Conservation (phyloP, 2,888 invertebrate genomes). For the Apamea epomidion region DNA sequence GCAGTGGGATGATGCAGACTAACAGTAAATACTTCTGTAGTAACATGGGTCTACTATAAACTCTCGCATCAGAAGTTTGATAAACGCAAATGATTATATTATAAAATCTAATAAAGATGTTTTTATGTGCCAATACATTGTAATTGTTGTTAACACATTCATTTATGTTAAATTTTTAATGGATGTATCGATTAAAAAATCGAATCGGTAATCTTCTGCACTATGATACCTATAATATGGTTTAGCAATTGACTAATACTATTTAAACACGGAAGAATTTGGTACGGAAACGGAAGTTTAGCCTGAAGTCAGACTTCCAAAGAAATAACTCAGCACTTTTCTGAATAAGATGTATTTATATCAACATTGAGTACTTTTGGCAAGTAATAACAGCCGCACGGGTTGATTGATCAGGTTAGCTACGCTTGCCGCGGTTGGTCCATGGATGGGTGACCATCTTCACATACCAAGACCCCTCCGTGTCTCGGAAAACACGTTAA, state of each 20-base stretch:
- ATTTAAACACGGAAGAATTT: conserved; percentile 4
- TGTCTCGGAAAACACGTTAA: no score
- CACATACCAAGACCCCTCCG: no score
- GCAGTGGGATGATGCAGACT: no score
- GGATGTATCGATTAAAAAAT: neutral
- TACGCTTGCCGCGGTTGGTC: no score
- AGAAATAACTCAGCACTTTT: neutral
- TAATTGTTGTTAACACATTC: neutral
- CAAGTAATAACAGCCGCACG: no score
- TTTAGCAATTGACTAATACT: neutral
- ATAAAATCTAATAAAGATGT: neutral
- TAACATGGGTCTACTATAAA: neutral
- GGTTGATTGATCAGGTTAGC: no score
- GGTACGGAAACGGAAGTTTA: neutral
- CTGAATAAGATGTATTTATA: neutral
- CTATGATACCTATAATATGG: neutral
- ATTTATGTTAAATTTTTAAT: neutral
- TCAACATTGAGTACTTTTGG: neutral
- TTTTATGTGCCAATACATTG: neutral
- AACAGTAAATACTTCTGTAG: no score
- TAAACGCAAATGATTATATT: neutral
- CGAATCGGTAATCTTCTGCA: neutral
- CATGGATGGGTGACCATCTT: no score
- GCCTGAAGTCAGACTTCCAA: neutral
- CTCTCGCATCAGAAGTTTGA: neutral